These are phyloP conservation scores for Candoia aspera DNA, from an alignment of 2,113 vertebrate species.

Conservation along the genomic window DNA sequence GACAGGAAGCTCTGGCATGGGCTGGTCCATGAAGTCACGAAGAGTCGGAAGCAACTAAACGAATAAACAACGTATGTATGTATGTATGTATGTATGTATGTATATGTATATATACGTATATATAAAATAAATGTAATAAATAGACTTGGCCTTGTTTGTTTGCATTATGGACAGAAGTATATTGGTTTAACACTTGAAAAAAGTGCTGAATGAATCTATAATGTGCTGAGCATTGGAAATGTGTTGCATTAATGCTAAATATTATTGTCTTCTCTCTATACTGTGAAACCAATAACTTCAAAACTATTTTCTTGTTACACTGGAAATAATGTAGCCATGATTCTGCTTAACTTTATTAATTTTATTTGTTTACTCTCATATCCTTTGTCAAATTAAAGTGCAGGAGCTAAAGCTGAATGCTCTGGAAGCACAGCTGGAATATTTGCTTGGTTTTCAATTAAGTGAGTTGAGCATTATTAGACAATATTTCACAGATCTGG, in stretches of 20 bases:
- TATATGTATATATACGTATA: too few species aligned
- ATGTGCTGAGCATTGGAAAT: neutral
- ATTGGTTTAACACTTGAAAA: neutral
- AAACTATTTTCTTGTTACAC: constrained; percentile 41
- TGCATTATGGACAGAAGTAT: neutral
- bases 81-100: too few species aligned
- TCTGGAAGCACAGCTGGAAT: constrained; percentile 33
- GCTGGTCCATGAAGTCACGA: too few species aligned
- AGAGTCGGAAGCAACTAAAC: too few species aligned
- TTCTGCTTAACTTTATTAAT: constrained; percentile 54
- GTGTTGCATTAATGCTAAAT: neutral
- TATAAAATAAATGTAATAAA: neutral
- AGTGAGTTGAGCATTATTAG: constrained; percentile 20
- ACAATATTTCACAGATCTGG: constrained; percentile 25
- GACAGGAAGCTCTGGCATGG: too few species aligned
- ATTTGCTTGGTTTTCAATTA: constrained; percentile 37
- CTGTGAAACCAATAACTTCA: constrained; percentile 38
- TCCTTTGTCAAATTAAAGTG: constrained; percentile 48
- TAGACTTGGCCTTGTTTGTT: neutral
- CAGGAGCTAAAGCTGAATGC: constrained; percentile 20
- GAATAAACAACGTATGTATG: too few species aligned
- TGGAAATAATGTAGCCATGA: constrained; percentile 45
- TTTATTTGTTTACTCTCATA: constrained; percentile 38
- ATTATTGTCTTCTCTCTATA: constrained; percentile 21
- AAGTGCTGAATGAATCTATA: neutral